A percentile compares a stretch with the other conserved stretches of the same genome.
These are phyloP conservation scores for Tipula vernalis DNA, from an alignment of 2,888 invertebrate genomes.

Conservation along the genomic window DNA sequence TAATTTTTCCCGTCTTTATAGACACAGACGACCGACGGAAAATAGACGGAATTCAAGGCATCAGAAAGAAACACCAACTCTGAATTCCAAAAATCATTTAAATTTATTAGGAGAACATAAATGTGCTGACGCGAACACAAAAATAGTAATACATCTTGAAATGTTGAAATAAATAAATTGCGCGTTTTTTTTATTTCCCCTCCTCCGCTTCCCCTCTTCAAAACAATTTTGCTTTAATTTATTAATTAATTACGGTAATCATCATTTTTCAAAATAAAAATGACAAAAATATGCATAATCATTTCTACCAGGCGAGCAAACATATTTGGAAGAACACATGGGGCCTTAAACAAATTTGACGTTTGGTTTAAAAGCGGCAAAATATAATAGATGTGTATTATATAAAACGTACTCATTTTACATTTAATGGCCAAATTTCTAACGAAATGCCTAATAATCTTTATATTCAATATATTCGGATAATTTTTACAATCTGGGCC, in stretches of 20 bases:
- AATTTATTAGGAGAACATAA: neutral
- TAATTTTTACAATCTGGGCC: too few species aligned
- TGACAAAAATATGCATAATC: conserved; percentile 4
- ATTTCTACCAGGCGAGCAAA: neutral
- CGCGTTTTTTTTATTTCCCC: neutral
- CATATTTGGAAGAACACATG: neutral
- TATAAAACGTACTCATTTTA: neutral
- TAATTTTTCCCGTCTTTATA: neutral
- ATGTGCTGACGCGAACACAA: neutral
- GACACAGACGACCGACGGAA: neutral
- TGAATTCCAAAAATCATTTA: neutral
- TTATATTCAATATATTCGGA: too few species aligned
- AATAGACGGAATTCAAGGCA: neutral
- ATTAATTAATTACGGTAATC: neutral
- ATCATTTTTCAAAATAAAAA: neutral
- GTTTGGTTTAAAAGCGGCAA: neutral
- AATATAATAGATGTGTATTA: neutral
- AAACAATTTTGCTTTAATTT: neutral
- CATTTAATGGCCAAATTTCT: neutral
- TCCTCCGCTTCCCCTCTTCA: neutral
- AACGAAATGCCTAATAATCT: too few species aligned
- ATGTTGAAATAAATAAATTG: neutral
- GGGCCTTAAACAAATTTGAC: neutral
- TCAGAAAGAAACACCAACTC: neutral
- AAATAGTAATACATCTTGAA: neutral